Conservation (phyloP, 2,113 vertebrate species). For the Glareola pratincola region DNA sequence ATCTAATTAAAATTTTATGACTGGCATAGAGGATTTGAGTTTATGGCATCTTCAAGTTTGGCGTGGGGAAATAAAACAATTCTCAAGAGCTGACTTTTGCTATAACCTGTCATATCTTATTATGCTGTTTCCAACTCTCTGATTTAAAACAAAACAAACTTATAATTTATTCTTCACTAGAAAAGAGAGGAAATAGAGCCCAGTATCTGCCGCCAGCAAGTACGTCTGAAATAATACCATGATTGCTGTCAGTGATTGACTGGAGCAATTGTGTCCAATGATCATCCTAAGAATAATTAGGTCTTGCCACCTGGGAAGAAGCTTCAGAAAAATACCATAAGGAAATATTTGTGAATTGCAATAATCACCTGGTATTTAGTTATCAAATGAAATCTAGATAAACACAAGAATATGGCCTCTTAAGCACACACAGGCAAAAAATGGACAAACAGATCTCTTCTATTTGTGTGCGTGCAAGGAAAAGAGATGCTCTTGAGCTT, state of each 20-base stretch:
- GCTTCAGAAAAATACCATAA: neutral
- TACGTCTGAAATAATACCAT: neutral
- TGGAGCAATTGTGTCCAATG: neutral
- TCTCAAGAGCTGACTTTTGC: neutral
- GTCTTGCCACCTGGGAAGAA: neutral
- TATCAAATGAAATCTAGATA: neutral
- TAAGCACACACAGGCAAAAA: neutral
- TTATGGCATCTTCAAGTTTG: constrained; percentile 2
- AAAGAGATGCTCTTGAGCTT: neutral
- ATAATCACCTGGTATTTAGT: neutral
- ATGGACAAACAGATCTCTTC: accelerated
- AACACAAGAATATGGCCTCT: neutral
- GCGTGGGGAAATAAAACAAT: neutral
- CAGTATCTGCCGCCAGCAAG: neutral
- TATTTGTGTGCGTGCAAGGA: neutral
- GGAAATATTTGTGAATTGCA: neutral
- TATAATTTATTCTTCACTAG: neutral
- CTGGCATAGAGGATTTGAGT: neutral
- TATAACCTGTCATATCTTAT: constrained; percentile 10
- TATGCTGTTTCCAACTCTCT: neutral
- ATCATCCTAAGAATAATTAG: neutral
- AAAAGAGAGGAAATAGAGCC: neutral
- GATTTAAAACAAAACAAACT: neutral
- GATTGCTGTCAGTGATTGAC: neutral
- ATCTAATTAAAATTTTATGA: constrained; percentile 36